Evolutionary conservation across 2,113 vertebrate species (phyloP).

Genomic region (Catharus minimus): DNA sequence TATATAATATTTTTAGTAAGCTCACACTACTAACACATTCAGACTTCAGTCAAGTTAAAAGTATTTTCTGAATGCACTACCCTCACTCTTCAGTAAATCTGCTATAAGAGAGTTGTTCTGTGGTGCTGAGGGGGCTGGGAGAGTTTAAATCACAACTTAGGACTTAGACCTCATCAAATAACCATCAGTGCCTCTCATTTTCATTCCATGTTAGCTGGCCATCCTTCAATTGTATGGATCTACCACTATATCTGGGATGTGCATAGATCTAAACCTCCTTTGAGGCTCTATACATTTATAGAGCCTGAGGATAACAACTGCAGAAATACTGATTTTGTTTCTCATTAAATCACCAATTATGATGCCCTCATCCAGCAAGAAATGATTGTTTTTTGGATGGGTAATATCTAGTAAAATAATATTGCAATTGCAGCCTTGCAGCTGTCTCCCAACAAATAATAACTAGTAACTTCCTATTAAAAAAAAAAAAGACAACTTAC

Average conservation of each 20-base stretch:
- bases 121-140: background rate
- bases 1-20: background rate
- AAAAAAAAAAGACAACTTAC: background rate
- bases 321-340: background rate
- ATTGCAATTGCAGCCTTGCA: background rate
- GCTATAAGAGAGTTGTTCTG: background rate
- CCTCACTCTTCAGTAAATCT: background rate
- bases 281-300: background rate
- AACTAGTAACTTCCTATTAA: background rate
- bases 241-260: fast-evolving
- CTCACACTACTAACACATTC: background rate
- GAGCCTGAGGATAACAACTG: background rate
- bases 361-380: background rate
- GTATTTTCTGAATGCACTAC: background rate
- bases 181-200: background rate
- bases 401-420: background rate
- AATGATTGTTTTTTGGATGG: background rate
- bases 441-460: background rate
- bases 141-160: background rate
- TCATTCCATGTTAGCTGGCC: background rate
- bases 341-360: background rate
- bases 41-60: background rate
- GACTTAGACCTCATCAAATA: background rate
- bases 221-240: background rate
- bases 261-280: background rate